Base-by-base conservation (phyloP, 2,888 invertebrate species). In the Zygaena filipendulae region DNA sequence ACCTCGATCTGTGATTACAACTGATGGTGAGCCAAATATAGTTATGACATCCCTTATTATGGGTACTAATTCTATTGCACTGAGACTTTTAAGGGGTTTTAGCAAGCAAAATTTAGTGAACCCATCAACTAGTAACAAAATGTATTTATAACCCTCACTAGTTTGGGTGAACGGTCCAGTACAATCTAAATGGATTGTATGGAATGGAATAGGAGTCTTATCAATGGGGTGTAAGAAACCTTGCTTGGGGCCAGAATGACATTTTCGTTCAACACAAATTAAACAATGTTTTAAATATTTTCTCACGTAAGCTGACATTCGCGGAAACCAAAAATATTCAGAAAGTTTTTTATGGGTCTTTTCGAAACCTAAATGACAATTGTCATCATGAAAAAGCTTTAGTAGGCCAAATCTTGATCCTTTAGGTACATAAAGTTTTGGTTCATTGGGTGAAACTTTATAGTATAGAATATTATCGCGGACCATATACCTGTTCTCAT, bases 161-260 rank as follows among this genome's bases (percentile, higher is more conserved):
- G 43, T 18, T 19, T 3, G 3, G 1, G 23, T 1, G 25, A 53
- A 53, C 1, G 52, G 49, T 0, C 52, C 50, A 2, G 46, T 47
- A 21, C 48, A 48, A 23, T 52, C 49, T 10, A 50, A 22, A 28
- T 52, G 52, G 1, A 52, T 6, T 0, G 47, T 50, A 8, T 49
- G 47, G 14, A 49, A 49, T 0, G 51, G 52, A 1, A 51, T 8
- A 4, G 42, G 12, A 8, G 11, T 21, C 29, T 46, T 46, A 1
- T 36, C 11, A 1, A 43, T 38, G 2, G 42, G 38, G 13, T 42
- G 38, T 8, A 46, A 10, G 3, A 34, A 27, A 1, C 41, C 41
- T 18, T 43, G 39, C 10, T 42, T 36, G 4, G 40, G 38, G 3
- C 46, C 42, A 2, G 27, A 25, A 13, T 40, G 39, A 9, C 29